phyloP scores from a whole-genome alignment of 2,888 invertebrate species.

The Pemphredon lugubris region DNA sequence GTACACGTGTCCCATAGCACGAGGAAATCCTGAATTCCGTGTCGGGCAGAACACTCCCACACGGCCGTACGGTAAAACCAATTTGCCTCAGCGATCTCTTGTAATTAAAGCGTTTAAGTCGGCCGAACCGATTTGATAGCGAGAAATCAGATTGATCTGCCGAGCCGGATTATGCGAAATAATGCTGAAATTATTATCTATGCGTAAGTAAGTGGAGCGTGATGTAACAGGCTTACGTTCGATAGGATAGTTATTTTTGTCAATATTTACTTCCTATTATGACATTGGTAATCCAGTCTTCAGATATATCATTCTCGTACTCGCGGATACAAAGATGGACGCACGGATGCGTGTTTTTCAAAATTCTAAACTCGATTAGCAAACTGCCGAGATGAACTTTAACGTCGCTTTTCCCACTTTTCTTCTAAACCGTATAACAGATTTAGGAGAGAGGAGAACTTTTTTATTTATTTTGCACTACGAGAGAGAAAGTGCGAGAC shows the following conservation, averaged over 20 bases:
- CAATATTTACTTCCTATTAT: background rate
- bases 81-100: conserved; percentile 5
- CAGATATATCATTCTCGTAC: background rate
- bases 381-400: too few relatives aligned
- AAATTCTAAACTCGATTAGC: too few relatives aligned
- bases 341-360: too few relatives aligned
- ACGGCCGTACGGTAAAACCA: background rate
- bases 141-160: conserved; percentile 4
- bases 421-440: too few relatives aligned
- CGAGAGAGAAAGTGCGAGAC: too few relatives aligned
- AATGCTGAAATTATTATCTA: background rate
- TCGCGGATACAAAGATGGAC: too few relatives aligned
- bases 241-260: background rate
- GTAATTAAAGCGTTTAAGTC: conserved; percentile 11
- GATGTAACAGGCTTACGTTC: background rate
- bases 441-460: too few relatives aligned
- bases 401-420: too few relatives aligned
- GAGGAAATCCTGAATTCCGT: background rate
- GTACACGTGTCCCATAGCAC: conserved; percentile 13
- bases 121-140: background rate
- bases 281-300: background rate
- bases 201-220: background rate
- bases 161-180: background rate
- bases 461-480: too few relatives aligned
- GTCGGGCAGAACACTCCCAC: background rate